These are phyloP conservation scores for Tetragnatha versicolor DNA, from an alignment of 1,140 invertebrate species.

Conservation along the genomic window DNA sequence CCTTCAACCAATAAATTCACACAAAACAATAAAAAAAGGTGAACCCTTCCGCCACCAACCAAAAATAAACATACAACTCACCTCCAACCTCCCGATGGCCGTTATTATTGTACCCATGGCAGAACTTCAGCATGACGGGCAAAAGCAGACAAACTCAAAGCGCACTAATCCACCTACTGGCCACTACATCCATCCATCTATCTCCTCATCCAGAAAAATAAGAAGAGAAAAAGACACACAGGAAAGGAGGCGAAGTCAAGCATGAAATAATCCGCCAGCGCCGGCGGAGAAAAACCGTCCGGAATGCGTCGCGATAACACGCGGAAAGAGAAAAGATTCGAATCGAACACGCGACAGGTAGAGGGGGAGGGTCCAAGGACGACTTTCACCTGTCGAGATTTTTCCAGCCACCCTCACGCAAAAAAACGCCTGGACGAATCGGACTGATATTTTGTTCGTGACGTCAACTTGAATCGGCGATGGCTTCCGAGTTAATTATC, in stretches of 20 bases:
- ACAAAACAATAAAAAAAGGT: no score
- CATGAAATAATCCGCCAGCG: conserved; percentile 19
- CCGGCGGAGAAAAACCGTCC: conserved; percentile 1
- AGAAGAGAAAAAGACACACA: no score
- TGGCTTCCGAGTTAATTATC: no score
- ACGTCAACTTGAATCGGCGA: no score
- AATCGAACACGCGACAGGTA: neutral
- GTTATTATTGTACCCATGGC: conserved; percentile 20
- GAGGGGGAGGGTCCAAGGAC: conserved; percentile 22
- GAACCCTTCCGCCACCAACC: no score
- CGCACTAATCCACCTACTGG: conserved; percentile 11
- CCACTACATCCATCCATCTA: neutral
- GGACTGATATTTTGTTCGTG: neutral
- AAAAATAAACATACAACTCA: neutral
- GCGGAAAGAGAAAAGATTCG: conserved; percentile 3
- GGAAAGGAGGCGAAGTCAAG: conserved; percentile 24
- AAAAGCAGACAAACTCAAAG: neutral
- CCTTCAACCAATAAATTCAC: no score
- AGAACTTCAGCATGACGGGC: conserved; percentile 24
- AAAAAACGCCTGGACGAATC: no score
- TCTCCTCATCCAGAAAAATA: no score
- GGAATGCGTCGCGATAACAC: conserved; percentile 36
- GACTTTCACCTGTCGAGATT: conserved; percentile 26
- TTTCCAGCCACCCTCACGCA: conserved; percentile 25
- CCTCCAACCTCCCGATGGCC: neutral